Percentiles rank a stretch among this genome's conserved stretches.
These are phyloP conservation scores for Pomacea canaliculata DNA, from an alignment of 2,888 invertebrate genomes.

Conservation along the genomic window DNA sequence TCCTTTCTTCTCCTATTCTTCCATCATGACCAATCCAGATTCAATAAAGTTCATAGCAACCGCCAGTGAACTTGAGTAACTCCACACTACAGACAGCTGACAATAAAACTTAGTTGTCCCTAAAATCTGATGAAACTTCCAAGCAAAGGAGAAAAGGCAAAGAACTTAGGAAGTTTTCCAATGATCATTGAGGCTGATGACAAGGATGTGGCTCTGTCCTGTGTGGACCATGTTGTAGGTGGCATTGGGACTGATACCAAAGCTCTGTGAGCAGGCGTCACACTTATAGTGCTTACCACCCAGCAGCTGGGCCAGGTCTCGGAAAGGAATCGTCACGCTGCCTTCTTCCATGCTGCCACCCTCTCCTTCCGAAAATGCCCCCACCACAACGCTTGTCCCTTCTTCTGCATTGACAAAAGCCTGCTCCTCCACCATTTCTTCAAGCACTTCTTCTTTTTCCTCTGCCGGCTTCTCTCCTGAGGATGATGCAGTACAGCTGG, in stretches of 20 bases:
- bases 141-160: too few relatives aligned
- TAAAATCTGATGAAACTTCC: too few relatives aligned
- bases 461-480: background rate
- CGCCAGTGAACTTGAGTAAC: too few relatives aligned
- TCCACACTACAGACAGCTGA: too few relatives aligned
- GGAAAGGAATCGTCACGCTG: constrained; percentile 20
- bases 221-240: constrained; percentile 28
- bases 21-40: too few relatives aligned
- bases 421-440: constrained; percentile 14
- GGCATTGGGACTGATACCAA: constrained; percentile 17
- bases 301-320: constrained; percentile 19
- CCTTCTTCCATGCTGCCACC: constrained; percentile 24
- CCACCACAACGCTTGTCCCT: constrained; percentile 19
- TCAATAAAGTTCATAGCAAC: too few relatives aligned
- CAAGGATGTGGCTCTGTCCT: constrained; percentile 21
- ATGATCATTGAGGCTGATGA: constrained; percentile 25
- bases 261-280: constrained; percentile 20
- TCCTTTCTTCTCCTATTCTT: too few relatives aligned
- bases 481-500: background rate
- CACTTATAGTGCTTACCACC: constrained; percentile 22
- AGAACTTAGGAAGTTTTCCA: background rate
- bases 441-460: background rate
- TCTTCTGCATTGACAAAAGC: constrained; percentile 20
- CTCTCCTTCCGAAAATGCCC: constrained; percentile 16
- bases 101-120: too few relatives aligned